Base-by-base conservation (phyloP, 37 sponge, comb jelly and placozoan genomes). In the Beroe ovata region DNA sequence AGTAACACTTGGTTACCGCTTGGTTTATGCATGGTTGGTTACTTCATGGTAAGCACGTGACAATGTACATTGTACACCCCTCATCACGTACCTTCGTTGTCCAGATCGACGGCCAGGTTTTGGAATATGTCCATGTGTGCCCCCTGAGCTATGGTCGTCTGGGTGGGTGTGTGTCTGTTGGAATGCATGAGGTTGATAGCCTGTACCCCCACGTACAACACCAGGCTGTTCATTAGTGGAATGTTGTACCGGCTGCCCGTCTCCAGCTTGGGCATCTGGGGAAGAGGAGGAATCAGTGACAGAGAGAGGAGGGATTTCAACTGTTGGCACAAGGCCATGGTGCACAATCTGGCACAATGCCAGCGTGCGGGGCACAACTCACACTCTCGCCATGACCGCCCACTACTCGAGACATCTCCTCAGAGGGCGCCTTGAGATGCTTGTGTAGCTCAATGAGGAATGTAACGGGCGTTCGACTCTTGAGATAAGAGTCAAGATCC, bases 41-140 rank as follows among this genome's bases (percentile, higher is more conserved):
- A n/a, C n/a, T n/a, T n/a, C n/a, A n/a, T n/a, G n/a, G n/a, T n/a
- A n/a, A n/a, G n/a, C n/a, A n/a, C n/a, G n/a, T n/a, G n/a, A n/a
- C n/a, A n/a, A n/a, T n/a, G n/a, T n/a, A n/a, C n/a, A n/a, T n/a
- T n/a, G n/a, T n/a, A n/a, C n/a, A n/a, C n/a, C n/a, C n/a, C n/a
- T n/a, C n/a, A n/a, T n/a, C 11, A 14, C 84, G 29, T 64, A 94
- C 97, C 97, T 92, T 99, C 96, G 19, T 96, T 99, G 77, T 99
- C 99, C 19, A 96, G 91, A 32, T 97, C 95, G 0, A 95, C 92
- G 19, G 95, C 93, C 21, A 99, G 69, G 42, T 95, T 94, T 77
- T 96, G 95, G 90, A 95, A 96, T 39, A 99, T 94, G 71, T 94
- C 93, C 95, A 99, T 95, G 92, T 99, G 99, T 25, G 99, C 91